Evolutionary conservation across 2,113 vertebrate genomes (phyloP), one percentile per base, ranked within the genome.

Genomic region (Hydropotes inermis): DNA sequence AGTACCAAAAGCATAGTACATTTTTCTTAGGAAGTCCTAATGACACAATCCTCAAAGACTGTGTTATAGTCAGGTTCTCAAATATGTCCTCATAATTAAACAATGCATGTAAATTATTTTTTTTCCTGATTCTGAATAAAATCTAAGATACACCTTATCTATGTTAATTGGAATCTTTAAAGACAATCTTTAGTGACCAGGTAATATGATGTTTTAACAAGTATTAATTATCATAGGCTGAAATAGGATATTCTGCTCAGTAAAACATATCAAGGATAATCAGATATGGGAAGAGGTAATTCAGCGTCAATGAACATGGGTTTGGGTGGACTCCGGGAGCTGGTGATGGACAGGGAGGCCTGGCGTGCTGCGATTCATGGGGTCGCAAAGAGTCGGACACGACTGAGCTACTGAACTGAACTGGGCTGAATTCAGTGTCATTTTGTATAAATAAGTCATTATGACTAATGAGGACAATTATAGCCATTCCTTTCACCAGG

Each of bases 41-140:
- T 50, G 76, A 55, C 17, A 43, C 33, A 78, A 78, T 81, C 23
- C 17, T 58, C 43, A 89, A 90, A 86, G 13, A 58, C 45, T 78
- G 1, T 74, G 10, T 43, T 45, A 60, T 14, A 52, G 15, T 81
- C 45, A 88, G 52, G 1, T 16, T 92, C 13, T 92, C 55, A 88
- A 74, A 89, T 58, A 94, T 74, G 33, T 96, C 67, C 54, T 97
- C 47, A 83, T 74, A 90, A 85, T 89, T 89, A 12, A 89, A 25
- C 6, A 43, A 70, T 61, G 13, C 25, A 16, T 45, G 39, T 81
- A 85, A 58, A 15, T 70, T 57, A 87, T 23, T 33, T 47, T 64
- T 55, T 92, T 23, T 78, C 86, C 39, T 78, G 54, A 82, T 5
- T 60, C 28, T 88, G 36, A 93, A 82, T 78, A 82, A 91, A 82